Base-by-base conservation (phyloP, 2,888 invertebrate genomes). In the Proisotoma minuta region DNA sequence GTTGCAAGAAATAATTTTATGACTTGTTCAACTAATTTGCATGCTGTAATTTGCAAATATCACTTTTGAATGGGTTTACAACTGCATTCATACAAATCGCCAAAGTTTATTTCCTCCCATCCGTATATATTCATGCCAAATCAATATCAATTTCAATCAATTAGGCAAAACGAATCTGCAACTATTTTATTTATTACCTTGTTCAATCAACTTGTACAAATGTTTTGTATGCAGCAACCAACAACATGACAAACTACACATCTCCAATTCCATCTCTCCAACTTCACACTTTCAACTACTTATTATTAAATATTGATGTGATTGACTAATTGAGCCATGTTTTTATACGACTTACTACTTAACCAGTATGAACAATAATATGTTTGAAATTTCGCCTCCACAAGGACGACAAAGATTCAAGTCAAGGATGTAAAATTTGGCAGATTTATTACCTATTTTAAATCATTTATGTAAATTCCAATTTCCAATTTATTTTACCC, bases 61-160 rank as follows among this genome's bases (percentile, higher is more conserved):
- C n/a, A n/a, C n/a, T n/a, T n/a, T n/a, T n/a, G n/a, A n/a, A n/a
- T n/a, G n/a, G n/a, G n/a, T n/a, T n/a, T n/a, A n/a, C n/a, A n/a
- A n/a, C n/a, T n/a, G n/a, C n/a, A n/a, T 34, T 12, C 39, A 34
- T 12, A 15, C 39, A 10, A 10, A 34, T 12, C 39, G 10, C 39
- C 39, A 10, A 12, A 15, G 39, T 15, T 15, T 15, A 15, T 12
- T 23, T 50, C 50, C 50, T 23, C 50, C 50, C 10, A 34, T 34
- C 10, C 39, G 15, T 34, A 34, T 15, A 34, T 34, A 34, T 47
- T 8, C 56, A 22, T 20, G 29, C 27, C 23, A 27, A 57, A 60
- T 66, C 40, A 58, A 57, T 63, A 66, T 63, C 63, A 63, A 60
- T 66, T 63, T 60, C 63, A 66, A 66, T 66, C 63, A 66, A 66